Evolutionary conservation across 2,888 invertebrate genomes (phyloP).

Genomic region (Leucophenga maculata): DNA sequence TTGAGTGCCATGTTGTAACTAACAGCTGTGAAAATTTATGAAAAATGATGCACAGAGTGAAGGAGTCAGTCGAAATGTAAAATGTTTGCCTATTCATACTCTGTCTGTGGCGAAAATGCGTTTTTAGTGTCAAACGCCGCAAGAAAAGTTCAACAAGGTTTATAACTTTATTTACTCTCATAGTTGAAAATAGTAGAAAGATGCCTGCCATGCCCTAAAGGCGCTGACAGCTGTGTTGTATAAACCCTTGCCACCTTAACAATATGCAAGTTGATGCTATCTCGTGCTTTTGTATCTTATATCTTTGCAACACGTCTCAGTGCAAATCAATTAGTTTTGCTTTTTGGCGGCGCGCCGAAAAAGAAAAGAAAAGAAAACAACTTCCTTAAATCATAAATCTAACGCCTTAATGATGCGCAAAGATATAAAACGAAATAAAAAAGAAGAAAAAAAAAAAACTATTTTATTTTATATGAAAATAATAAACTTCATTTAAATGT

Average conservation of each 20-base stretch:
- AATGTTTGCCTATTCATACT: background rate
- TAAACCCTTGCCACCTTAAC: no score
- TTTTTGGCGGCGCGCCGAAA: constrained; percentile 18
- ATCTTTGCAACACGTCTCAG: background rate
- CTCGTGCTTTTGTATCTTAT: no score
- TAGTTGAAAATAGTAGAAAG: background rate
- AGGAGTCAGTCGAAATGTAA: no score
- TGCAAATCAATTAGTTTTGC: constrained; percentile 35
- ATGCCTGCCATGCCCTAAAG: background rate
- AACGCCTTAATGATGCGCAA: constrained; percentile 12
- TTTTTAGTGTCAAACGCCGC: constrained; percentile 1
- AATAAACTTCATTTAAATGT: no score
- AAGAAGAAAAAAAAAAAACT: background rate
- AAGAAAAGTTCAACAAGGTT: constrained; percentile 7
- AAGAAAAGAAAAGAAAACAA: no score
- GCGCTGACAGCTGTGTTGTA: background rate
- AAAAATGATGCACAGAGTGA: background rate
- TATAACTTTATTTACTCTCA: background rate
- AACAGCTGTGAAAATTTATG: background rate
- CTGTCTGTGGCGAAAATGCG: constrained; percentile 2
- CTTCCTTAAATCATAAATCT: constrained; percentile 29
- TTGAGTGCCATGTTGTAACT: no score
- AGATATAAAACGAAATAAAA: background rate
- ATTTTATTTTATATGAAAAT: no score
- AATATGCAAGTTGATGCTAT: no score